A percentile compares a stretch with the other conserved stretches of the same genome.
phyloP scores from a whole-genome alignment of 2,888 invertebrate species.

The Ochropacha duplaris region DNA sequence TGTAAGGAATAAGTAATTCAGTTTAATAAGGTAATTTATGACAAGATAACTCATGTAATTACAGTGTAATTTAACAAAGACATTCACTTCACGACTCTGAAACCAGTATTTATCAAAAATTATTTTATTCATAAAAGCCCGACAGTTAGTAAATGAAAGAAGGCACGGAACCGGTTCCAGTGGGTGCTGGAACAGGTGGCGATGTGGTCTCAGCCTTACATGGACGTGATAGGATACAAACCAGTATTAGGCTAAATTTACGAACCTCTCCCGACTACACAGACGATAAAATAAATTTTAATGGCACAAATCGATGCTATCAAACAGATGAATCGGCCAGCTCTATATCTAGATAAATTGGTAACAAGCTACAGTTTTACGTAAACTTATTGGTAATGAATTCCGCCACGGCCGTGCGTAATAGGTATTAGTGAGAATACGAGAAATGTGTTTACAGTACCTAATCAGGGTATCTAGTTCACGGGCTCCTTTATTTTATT shows the following conservation, averaged over 20 bases:
- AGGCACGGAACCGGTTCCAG: slow-evolving; percentile 43
- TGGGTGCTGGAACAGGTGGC: slow-evolving; percentile 53
- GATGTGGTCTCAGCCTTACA: slow-evolving; percentile 51
- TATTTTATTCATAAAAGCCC: slow-evolving; percentile 5
- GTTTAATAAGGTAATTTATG: slow-evolving; percentile 17
- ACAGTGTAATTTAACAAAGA: slow-evolving; percentile 11
- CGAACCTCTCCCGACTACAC: slow-evolving; percentile 44
- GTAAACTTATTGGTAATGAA: slow-evolving; percentile 50
- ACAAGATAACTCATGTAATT: slow-evolving; percentile 5
- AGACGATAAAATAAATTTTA: slow-evolving; percentile 59
- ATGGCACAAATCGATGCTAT: slow-evolving; percentile 66
- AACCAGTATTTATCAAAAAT: slow-evolving; percentile 2
- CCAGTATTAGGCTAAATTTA: slow-evolving; percentile 70
- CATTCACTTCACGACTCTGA: neutral
- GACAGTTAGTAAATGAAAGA: slow-evolving; percentile 22
- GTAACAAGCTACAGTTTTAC: slow-evolving; percentile 44
- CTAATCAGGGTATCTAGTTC: neutral
- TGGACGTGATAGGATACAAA: slow-evolving; percentile 60
- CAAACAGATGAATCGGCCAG: slow-evolving; percentile 57
- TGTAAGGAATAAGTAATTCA: slow-evolving; percentile 17
- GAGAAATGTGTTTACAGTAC: slow-evolving; percentile 22
- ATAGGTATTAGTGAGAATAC: slow-evolving; percentile 32
- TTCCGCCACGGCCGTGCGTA: slow-evolving; percentile 34
- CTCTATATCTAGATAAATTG: slow-evolving; percentile 47
- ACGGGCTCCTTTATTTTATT: neutral